Percentiles rank a stretch among this genome's conserved stretches.
Conservation (phyloP, 2,113 vertebrate species). For the Bettongia penicillata region DNA sequence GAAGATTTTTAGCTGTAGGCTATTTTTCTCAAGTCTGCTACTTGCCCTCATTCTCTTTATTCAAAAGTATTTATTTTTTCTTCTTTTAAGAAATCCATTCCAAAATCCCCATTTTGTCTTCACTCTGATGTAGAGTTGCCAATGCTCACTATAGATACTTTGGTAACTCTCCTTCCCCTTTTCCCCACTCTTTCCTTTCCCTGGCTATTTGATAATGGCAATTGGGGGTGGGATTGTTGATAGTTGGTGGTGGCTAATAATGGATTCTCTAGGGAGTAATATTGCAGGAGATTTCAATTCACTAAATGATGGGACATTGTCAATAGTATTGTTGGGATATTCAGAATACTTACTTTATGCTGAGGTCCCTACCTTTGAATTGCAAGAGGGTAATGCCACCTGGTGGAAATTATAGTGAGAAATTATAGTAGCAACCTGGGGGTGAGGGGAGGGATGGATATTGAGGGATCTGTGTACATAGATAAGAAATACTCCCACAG, state of each 20-base stretch:
- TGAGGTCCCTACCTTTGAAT: conserved; percentile 28
- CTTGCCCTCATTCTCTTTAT: neutral
- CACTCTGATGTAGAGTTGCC: neutral
- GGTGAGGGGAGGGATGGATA: conserved; percentile 35
- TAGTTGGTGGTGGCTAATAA: neutral
- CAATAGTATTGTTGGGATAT: conserved; percentile 36
- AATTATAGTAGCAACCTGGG: neutral
- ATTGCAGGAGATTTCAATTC: conserved; percentile 26
- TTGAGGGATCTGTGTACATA: fast-evolving
- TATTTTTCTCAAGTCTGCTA: neutral
- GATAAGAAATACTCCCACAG: neutral
- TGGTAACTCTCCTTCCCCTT: neutral
- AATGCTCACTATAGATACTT: neutral
- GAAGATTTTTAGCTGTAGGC: neutral
- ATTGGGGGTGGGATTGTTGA: neutral
- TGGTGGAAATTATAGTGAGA: conserved; percentile 71
- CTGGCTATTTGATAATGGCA: neutral
- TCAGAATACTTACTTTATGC: neutral
- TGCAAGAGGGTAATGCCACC: conserved; percentile 76
- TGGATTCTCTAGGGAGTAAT: conserved; percentile 35
- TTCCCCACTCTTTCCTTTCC: neutral
- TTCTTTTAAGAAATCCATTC: conserved; percentile 28
- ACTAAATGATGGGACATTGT: conserved; percentile 51
- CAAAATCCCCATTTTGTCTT: neutral
- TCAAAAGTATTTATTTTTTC: neutral